phyloP scores from a whole-genome alignment of 2,113 vertebrate genomes.

The Ondatra zibethicus region DNA sequence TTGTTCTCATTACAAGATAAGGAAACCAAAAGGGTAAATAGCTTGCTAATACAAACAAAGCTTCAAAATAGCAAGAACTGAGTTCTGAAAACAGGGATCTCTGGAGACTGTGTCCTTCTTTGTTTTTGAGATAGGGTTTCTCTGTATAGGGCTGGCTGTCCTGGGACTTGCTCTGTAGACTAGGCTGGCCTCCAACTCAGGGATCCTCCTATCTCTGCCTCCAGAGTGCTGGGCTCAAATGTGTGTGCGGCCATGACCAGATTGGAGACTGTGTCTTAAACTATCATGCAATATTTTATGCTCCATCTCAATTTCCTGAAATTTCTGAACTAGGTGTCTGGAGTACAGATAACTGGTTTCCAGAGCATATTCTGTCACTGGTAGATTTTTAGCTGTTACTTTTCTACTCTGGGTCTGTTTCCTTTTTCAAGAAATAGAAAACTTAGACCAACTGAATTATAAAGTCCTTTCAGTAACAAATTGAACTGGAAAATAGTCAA shows the following conservation, averaged over 20 bases:
- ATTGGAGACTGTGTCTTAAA: neutral
- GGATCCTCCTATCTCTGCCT: neutral
- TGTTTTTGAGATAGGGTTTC: neutral
- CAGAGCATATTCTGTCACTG: neutral
- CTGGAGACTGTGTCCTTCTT: neutral
- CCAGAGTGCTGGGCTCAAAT: neutral
- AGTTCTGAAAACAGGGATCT: neutral
- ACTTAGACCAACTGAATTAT: neutral
- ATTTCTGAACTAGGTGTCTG: neutral
- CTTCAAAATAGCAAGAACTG: neutral
- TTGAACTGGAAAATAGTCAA: neutral
- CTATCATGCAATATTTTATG: neutral
- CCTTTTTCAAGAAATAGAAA: neutral
- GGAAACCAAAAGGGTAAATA: neutral
- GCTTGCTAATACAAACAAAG: neutral
- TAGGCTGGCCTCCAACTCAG: neutral
- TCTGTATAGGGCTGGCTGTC: neutral
- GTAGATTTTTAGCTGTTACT: neutral
- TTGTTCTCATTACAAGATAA: neutral
- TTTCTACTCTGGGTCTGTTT: neutral
- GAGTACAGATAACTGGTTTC: neutral
- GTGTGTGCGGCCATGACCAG: neutral
- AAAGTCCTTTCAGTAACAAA: neutral
- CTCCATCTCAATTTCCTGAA: neutral
- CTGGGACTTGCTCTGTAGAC: neutral